These are phyloP conservation scores for Vireo griseus DNA, from an alignment of 2,797 vertebrate genomes.

Conservation along the genomic window DNA sequence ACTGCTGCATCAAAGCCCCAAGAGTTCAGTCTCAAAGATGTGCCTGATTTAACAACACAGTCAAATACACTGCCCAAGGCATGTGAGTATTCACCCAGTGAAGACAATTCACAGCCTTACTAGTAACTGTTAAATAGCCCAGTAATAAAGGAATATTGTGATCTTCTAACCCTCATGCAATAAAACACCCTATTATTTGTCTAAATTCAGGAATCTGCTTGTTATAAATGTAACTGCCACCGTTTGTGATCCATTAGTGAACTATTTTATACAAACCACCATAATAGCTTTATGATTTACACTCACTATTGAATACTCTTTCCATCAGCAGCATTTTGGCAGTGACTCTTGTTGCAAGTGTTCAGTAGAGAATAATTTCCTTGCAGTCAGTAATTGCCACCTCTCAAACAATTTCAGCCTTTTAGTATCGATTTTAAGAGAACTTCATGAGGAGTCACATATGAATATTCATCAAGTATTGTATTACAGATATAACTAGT, in stretches of 20 bases:
- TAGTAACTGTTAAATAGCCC: not conserved
- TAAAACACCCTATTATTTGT: not conserved
- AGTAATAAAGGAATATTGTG: not conserved
- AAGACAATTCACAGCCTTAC: not conserved
- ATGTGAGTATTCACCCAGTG: not conserved
- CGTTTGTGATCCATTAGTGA: not conserved
- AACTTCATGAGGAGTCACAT: not conserved
- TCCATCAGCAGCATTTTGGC: constrained; percentile 8
- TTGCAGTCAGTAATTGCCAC: constrained; percentile 15
- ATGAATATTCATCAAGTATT: constrained; percentile 12
- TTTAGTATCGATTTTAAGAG: not conserved
- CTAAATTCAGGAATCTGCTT: not conserved
- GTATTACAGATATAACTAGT: not conserved
- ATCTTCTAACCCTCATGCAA: not conserved
- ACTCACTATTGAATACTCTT: not conserved
- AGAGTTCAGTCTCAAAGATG: not conserved
- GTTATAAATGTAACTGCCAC: not conserved
- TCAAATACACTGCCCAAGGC: not conserved
- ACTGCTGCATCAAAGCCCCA: not conserved
- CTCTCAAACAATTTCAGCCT: constrained; percentile 1
- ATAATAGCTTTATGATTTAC: not conserved
- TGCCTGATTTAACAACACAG: not conserved
- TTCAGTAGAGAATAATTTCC: constrained; percentile 4
- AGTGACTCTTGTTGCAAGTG: not conserved
- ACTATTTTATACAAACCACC: not conserved